A percentile compares a stretch with the other conserved stretches of the same genome.
These are phyloP conservation scores for Luffia ferchaultella DNA, from an alignment of 2,888 invertebrate genomes.

Conservation along the genomic window DNA sequence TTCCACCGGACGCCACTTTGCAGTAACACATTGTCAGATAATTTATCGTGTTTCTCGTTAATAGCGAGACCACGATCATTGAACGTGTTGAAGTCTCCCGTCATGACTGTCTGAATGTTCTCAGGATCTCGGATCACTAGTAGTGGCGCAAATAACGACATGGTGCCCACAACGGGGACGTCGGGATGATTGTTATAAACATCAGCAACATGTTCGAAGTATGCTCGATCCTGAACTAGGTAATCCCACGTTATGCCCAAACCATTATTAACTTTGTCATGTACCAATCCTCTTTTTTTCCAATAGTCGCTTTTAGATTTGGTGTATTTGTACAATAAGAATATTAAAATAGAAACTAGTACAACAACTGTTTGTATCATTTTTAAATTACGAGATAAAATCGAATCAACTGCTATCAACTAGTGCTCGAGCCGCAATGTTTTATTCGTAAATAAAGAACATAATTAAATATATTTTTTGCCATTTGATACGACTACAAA, in stretches of 20 bases:
- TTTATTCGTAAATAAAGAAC: background rate
- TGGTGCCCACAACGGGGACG: slow-evolving; percentile 1
- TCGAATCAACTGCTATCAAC: background rate
- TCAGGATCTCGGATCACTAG: slow-evolving; percentile 26
- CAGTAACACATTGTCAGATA: slow-evolving; percentile 30
- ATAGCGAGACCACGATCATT: slow-evolving; percentile 26
- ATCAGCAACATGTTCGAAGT: background rate
- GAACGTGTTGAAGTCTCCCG: slow-evolving; percentile 29
- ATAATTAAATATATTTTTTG: background rate
- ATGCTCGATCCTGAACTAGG: background rate
- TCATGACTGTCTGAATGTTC: slow-evolving; percentile 28
- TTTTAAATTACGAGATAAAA: background rate
- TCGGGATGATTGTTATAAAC: slow-evolving; percentile 2
- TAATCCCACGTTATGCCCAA: slow-evolving; percentile 1
- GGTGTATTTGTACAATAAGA: background rate
- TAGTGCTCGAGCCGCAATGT: background rate
- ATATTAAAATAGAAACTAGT: background rate
- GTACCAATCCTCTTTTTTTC: background rate
- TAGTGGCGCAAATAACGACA: slow-evolving; percentile 13
- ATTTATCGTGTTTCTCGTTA: slow-evolving; percentile 22
- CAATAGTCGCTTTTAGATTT: background rate
- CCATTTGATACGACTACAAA: background rate
- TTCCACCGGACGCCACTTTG: slow-evolving; percentile 36
- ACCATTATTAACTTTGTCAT: background rate
- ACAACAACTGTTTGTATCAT: background rate